Percentiles rank a stretch among this genome's conserved stretches.
These are phyloP conservation scores for Sussaba pulchella DNA, from an alignment of 2,888 invertebrate species.

Conservation along the genomic window DNA sequence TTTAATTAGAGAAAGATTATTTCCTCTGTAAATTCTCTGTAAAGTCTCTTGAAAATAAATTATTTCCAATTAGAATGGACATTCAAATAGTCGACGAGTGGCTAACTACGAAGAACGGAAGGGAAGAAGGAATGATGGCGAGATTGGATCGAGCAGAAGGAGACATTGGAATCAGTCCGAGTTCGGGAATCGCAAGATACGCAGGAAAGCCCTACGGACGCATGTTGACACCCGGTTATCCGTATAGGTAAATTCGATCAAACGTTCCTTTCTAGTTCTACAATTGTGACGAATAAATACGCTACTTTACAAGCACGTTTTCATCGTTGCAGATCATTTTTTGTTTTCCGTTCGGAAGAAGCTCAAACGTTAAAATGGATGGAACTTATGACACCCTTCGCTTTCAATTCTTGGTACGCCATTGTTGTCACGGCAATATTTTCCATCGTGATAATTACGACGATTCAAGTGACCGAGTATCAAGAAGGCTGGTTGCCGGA, in stretches of 20 bases:
- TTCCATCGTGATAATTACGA: conserved; percentile 24
- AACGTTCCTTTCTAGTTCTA: neutral
- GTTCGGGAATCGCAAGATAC: conserved; percentile 50
- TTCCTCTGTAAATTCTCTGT: too few species aligned
- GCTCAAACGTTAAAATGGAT: conserved; percentile 53
- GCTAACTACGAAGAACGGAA: conserved; percentile 49
- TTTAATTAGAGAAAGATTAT: too few species aligned
- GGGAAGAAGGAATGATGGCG: conserved; percentile 55
- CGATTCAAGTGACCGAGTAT: conserved; percentile 55
- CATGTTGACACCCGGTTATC: conserved; percentile 54
- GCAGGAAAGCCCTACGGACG: conserved; percentile 36
- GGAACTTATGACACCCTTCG: conserved; percentile 55
- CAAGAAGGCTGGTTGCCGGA: conserved; percentile 54
- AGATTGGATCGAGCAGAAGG: conserved; percentile 33
- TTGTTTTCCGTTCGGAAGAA: conserved; percentile 49
- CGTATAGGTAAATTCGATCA: conserved; percentile 42
- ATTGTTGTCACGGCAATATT: conserved; percentile 30
- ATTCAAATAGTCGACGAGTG: conserved; percentile 28
- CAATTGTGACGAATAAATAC: neutral
- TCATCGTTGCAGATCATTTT: conserved; percentile 50
- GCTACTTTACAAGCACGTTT: neutral
- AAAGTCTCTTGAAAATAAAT: too few species aligned
- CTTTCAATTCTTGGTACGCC: conserved; percentile 54
- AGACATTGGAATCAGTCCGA: conserved; percentile 45
- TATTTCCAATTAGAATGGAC: conserved; percentile 12